Percentiles rank a stretch among this genome's conserved stretches.
Conservation (phyloP, 2,888 invertebrate genomes). For the Leptogaster cylindrica region DNA sequence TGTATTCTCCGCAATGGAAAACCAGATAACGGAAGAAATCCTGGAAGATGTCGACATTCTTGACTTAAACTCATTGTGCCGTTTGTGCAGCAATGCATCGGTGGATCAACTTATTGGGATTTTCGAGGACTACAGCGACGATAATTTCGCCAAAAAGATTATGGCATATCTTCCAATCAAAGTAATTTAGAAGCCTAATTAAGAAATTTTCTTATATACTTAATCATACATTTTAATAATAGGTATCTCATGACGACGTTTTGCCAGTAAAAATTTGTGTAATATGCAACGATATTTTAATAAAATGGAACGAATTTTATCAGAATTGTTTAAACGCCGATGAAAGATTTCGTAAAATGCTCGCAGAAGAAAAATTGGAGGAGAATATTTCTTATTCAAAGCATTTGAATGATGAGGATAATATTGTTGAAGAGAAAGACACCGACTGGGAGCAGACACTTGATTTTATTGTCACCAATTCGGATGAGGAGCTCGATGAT, state of each 20-base stretch:
- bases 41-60: neutral
- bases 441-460: neutral
- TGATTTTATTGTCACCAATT: neutral
- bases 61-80: neutral
- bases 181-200: neutral
- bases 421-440: neutral
- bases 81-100: neutral
- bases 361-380: slow-evolving; percentile 47
- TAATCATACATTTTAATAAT: neutral
- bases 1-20: too few relatives aligned
- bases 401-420: neutral
- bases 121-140: neutral
- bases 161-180: slow-evolving; percentile 7
- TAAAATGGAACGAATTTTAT: slow-evolving; percentile 12
- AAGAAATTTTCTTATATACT: neutral
- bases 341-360: neutral
- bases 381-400: neutral
- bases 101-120: neutral
- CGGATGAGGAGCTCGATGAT: neutral
- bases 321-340: slow-evolving; percentile 12
- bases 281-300: neutral
- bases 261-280: slow-evolving; percentile 1
- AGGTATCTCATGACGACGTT: neutral
- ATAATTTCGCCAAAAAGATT: slow-evolving; percentile 3
- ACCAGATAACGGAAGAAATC: neutral